Evolutionary conservation across 2,888 invertebrate species (phyloP), one percentile per base, ranked within the genome.

Genomic region (Morpho helenor): DNA sequence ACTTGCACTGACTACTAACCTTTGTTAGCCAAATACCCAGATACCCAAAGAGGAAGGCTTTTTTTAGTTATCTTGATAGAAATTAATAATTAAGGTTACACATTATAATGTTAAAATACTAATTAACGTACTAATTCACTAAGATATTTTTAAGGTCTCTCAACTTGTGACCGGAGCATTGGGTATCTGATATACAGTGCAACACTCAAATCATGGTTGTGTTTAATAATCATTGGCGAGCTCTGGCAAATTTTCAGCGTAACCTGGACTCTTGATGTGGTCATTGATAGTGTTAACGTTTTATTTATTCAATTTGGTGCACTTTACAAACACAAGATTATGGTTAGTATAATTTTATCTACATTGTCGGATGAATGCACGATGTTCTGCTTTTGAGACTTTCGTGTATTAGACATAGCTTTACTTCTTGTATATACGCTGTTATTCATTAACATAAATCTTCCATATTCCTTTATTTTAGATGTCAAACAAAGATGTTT

Each of bases 251-350:
- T 74, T 23, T 71, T 78, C 48, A 76, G 71, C 8, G 71, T 73
- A 6, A 61, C 74, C 0, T 65, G 69, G 31, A 73, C 71, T 40
- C 63, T 86, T 48, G 84, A 87, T 7, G 77, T 68, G 49, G 58
- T 80, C 4, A 79, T 79, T 0, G 75, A 75, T 44, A 72, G 70
- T 46, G 68, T 82, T 50, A 88, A 83, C 53, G 69, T 69, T 1
- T 70, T 70, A 0, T 58, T 82, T 0, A 77, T 87, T 57, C 86
- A 87, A 57, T 67, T 75, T 8, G 76, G 80, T 16, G 71, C 81
- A 7, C 63, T 81, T 9, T 84, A 77, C 54, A 77, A 84, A 67
- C 86, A 80, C 64, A 72, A 62, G 56, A 82, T 74, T 61, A 78
- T 82, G 86, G 88, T 86, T 71, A 79, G 69, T 46, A 41, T 43